Base-by-base conservation (phyloP, 2,888 invertebrate species). In the Parnassius apollo region DNA sequence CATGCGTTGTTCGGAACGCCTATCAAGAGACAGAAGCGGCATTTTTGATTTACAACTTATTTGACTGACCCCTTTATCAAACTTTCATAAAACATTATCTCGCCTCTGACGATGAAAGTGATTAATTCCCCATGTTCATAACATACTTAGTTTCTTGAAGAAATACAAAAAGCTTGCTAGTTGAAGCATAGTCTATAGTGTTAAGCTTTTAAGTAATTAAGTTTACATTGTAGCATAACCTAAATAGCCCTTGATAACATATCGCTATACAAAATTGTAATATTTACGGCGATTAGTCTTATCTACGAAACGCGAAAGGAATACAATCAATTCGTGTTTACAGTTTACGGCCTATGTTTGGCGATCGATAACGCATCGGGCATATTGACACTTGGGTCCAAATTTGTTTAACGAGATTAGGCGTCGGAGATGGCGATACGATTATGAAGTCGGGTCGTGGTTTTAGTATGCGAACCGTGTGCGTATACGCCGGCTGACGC, bases 391-490 rank as follows among this genome's bases (percentile, higher is more conserved):
- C 75, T 74, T 72, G 76, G 71, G 68, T 73, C 82, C 83, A 82
- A 86, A 83, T 78, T 71, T 84, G 82, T 85, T 85, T 81, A 81
- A 67, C 73, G 77, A 86, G 87, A 86, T 87, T 82, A 84, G 80
- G 78, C 78, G 76, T 73, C 74, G 76, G 77, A 81, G 83, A 80
- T 82, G 75, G 76, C 70, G 75, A 83, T 78, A 86, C 85, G 85
- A 88, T 88, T 80, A 85, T 86, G 79, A 76, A 73, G 85, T 83
- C 80, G 83, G 83, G 83, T 72, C 80, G 70, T 71, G 78, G 75
- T 82, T 83, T 91, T 91, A 91, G 89, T 91, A 91, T 91, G 86
- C 91, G 85, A 78, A 79, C 80, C 78, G 89, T 85, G 90, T 90
- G 84, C 88, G 87, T 77, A 70, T 70, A 75, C 83, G 87, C 76